These are phyloP conservation scores for Bilobella aurantiaca DNA, from an alignment of 1,140 invertebrate genomes.

Conservation along the genomic window DNA sequence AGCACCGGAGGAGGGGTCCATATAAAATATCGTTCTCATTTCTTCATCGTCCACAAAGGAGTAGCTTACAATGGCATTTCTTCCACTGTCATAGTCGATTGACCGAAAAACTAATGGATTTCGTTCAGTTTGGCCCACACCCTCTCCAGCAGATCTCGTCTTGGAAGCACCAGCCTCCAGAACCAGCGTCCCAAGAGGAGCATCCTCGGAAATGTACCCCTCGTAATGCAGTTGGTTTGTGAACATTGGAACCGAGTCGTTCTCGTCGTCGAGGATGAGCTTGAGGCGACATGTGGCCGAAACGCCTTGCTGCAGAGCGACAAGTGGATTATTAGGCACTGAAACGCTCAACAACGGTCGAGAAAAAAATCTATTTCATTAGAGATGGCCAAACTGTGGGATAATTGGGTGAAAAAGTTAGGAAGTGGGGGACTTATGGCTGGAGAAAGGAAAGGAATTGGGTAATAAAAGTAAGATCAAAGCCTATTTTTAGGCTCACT, in stretches of 20 bases:
- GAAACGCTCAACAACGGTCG: neutral
- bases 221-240: slow-evolving; percentile 53
- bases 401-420: too few species aligned
- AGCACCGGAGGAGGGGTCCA: slow-evolving; percentile 80
- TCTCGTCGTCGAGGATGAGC: neutral
- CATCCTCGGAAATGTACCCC: slow-evolving; percentile 60
- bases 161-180: slow-evolving; percentile 41
- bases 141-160: neutral
- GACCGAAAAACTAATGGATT: slow-evolving; percentile 65
- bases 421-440: too few species aligned
- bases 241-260: slow-evolving; percentile 33
- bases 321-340: neutral
- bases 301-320: slow-evolving; percentile 2
- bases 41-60: slow-evolving; percentile 61
- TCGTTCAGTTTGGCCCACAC: neutral
- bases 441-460: neutral
- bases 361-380: neutral
- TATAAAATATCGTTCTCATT: slow-evolving; percentile 55
- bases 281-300: neutral
- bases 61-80: slow-evolving; percentile 71
- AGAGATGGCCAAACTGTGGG: neutral
- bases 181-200: slow-evolving; percentile 59
- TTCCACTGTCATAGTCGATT: slow-evolving; percentile 64
- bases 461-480: neutral
- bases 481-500: too few species aligned